Evolutionary conservation across 2,797 vertebrate genomes (phyloP).

Genomic region (Pangasius macronema): DNA sequence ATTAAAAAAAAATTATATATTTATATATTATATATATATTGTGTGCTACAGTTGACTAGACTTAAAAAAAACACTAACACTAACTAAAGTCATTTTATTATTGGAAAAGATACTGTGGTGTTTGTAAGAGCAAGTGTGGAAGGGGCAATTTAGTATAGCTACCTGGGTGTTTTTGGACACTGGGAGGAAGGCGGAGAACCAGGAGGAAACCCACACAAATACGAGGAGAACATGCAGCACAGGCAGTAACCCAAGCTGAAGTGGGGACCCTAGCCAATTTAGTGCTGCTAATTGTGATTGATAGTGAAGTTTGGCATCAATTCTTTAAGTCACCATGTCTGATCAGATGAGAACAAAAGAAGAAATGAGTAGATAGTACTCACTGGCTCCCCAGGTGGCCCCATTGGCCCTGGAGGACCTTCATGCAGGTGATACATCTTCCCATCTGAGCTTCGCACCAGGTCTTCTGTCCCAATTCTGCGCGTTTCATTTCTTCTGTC

Average conservation of each 20-base stretch:
- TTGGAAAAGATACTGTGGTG: too few relatives aligned
- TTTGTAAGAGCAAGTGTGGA: too few relatives aligned
- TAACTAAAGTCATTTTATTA: too few relatives aligned
- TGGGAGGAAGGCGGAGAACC: not conserved
- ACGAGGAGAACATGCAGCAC: not conserved
- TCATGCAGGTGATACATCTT: constrained; percentile 63
- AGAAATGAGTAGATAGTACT: constrained; percentile 59
- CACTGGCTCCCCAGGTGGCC: constrained; percentile 76
- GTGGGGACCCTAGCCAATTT: not conserved
- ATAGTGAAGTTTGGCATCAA: not conserved
- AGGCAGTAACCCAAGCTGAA: not conserved
- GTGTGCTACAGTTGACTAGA: too few relatives aligned
- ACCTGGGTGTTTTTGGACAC: not conserved
- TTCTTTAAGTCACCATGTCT: not conserved
- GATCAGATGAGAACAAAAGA: not conserved
- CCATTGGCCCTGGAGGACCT: constrained; percentile 73
- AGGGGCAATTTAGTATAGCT: not conserved
- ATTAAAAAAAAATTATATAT: too few relatives aligned
- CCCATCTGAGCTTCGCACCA: constrained; percentile 58
- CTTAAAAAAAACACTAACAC: too few relatives aligned
- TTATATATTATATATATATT: too few relatives aligned
- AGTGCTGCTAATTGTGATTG: not conserved
- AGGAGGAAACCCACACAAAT: not conserved
- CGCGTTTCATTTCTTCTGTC: constrained; percentile 31
- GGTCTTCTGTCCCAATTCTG: constrained; percentile 56